Evolutionary conservation across 2,113 vertebrate species (phyloP), one percentile per base, ranked within the genome.

Genomic region (Lonchura striata): DNA sequence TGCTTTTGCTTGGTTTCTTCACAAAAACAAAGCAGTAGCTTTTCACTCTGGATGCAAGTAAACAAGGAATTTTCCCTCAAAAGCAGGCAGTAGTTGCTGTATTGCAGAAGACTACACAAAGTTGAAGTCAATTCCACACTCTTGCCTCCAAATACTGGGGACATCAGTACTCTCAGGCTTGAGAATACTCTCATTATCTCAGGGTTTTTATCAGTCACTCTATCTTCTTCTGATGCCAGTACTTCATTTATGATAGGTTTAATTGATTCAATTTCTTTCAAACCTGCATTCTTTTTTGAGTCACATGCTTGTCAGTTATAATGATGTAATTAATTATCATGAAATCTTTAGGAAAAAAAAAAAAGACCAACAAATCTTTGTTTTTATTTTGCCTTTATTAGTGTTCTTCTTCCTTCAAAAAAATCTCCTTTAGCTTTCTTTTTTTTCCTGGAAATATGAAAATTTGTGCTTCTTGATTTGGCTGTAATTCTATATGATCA

Each of bases 1-100:
- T 88, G 35, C 28, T 92, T 92, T 88, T 94, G 33, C 64, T 75
- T 42, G 88, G 28, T 47, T 69, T 92, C 23, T 47, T 92, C 54
- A 74, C 56, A 86, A 79, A 81, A 66, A 3, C 24, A 81, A 92
- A 83, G 9, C 14, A n/a, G 21, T 39, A 63, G 9, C 20, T 56
- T 88, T 95, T 80, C 10, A 21, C 27, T 96, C 15, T 41, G 35
- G 76, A 30, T 59, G 15, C 21, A 70, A 72, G 19, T 52, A 82
- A 94, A 60, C 56, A 74, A 80, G 54, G 20, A 81, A n/a, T 88
- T 66, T 81, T 37, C 16, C 33, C 41, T 92, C 39, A 92, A 77
- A 81, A 47, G 6, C 21, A 41, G 13, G 19, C 7, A 31, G 21
- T 27, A 63, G 20, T 42, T 80, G 37, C 25, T 75, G 15, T 25